Conservation (phyloP, 2,797 vertebrate species). For the Pitangus sulphuratus region DNA sequence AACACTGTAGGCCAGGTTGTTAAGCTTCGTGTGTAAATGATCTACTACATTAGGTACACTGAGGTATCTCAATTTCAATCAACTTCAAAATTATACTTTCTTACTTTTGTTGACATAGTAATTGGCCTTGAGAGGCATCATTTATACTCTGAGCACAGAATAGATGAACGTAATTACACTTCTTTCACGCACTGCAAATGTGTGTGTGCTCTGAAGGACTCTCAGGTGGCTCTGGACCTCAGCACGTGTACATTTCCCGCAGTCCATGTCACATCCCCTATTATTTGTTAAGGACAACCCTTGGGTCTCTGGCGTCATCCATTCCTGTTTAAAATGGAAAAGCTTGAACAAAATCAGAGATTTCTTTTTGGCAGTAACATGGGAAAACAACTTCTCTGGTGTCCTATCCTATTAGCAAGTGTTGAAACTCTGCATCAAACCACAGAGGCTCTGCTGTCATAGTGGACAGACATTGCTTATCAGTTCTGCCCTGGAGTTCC, state of each 20-base stretch:
- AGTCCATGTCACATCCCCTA: not conserved
- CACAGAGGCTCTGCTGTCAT: not conserved
- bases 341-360: not conserved
- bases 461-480: not conserved
- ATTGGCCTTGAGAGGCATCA: constrained; percentile 2
- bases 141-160: not conserved
- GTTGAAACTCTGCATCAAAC: not conserved
- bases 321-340: not conserved
- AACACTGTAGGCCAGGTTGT: not conserved
- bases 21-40: not conserved
- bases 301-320: not conserved
- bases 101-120: constrained; percentile 21
- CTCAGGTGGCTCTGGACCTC: not conserved
- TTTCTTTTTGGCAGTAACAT: not conserved
- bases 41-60: not conserved
- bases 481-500: not conserved
- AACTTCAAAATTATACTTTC: constrained; percentile 3
- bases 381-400: not conserved
- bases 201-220: not conserved
- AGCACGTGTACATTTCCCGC: not conserved
- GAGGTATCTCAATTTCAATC: not conserved
- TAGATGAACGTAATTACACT: not conserved
- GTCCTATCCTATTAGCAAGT: not conserved
- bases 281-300: not conserved
- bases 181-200: not conserved